Evolutionary conservation across 2,888 invertebrate genomes (phyloP), one percentile per base, ranked within the genome.

Genomic region (Philereme vetulata): DNA sequence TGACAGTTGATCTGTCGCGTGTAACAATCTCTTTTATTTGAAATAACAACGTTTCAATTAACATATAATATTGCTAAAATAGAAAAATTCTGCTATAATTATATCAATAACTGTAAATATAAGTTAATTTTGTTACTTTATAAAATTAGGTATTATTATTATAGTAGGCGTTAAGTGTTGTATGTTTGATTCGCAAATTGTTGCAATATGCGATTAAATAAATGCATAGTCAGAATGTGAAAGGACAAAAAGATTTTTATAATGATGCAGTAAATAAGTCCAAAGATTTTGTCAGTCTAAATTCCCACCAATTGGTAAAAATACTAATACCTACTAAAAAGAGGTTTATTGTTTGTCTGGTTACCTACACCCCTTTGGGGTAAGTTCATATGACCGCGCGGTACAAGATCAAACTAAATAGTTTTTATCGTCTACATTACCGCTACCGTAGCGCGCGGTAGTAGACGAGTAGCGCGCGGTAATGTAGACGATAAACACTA

Each of bases 81-180:
- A 90, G 88, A 84, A 83, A 90, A 90, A 85, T 89, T 88, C 86
- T 88, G 86, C 88, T 90, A 89, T 90, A 85, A 83, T 83, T 86
- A 88, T 89, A 86, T 88, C 80, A 79, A 84, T 88, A 84, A 90
- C 79, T 92, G 92, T 92, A 92, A 90, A 92, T 92, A 92, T 92
- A 91, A 90, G 90, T 90, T 92, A 92, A 92, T 90, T 90, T 90
- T 91, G 91, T 92, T 92, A 91, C 88, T 89, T 90, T 90, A 86
- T 89, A 88, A 88, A 86, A 88, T 88, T 91, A 91, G 90, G 89
- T 90, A 90, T 89, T 90, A 90, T 90, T 88, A 84, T 90, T 88
- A 89, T 88, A 68, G 78, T 90, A 90, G 88, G 72, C 82, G 74
- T 77, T 92, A 92, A 91, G 92, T 92, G 91, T 91, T 92, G 91